phyloP scores from a whole-genome alignment of 2,888 invertebrate genomes.

The Pristionchus maxplancki region DNA sequence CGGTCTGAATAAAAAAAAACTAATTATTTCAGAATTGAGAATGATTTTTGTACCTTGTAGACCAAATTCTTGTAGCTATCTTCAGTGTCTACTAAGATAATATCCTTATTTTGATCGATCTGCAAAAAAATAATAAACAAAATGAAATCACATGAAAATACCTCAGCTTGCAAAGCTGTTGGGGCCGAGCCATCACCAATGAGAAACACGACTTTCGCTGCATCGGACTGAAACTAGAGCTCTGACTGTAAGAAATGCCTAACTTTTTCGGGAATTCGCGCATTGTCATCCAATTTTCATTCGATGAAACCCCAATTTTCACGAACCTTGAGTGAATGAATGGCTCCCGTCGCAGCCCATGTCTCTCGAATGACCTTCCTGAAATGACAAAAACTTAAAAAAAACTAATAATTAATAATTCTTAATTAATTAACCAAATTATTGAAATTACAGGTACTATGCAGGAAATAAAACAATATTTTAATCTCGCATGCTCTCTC shows the following conservation, averaged over 20 bases:
- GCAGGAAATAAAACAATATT: no score
- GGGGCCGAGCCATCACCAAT: neutral
- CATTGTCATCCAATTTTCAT: no score
- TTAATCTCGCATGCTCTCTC: no score
- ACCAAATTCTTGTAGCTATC: constrained; percentile 15
- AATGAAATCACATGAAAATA: neutral
- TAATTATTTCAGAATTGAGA: neutral
- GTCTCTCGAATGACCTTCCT: neutral
- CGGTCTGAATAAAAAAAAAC: neutral
- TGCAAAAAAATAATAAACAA: neutral
- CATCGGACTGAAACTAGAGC: neutral
- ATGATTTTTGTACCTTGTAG: neutral
- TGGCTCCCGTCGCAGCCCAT: neutral
- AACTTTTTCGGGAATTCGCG: neutral
- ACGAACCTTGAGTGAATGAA: neutral
- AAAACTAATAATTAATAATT: no score
- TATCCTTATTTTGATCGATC: neutral
- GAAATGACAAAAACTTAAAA: no score
- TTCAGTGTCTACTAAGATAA: neutral
- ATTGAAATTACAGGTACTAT: no score
- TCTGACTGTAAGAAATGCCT: neutral
- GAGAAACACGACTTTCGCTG: neutral
- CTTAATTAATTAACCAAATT: no score
- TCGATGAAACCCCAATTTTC: no score
- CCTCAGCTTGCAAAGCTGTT: neutral